Conservation (phyloP, 92 coral and sea anemone genomes). For the Bergia puertoricense region DNA sequence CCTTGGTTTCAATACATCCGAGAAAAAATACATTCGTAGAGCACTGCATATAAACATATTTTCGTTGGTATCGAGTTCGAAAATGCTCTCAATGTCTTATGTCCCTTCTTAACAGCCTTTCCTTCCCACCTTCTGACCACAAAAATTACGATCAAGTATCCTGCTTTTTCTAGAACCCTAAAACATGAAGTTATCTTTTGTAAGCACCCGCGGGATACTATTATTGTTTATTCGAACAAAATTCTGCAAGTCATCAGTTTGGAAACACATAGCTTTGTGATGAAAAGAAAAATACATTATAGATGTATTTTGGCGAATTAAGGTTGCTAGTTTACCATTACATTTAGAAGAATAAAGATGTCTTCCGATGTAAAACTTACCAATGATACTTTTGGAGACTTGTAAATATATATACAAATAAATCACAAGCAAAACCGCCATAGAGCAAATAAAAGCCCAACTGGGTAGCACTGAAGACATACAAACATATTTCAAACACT, state of each 20-base stretch:
- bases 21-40: not conserved
- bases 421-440: not conserved
- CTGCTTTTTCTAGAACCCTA: not conserved
- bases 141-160: not conserved
- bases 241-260: not conserved
- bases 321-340: not conserved
- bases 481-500: conserved; percentile 6
- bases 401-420: not conserved
- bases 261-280: not conserved
- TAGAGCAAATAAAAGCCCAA: conserved; percentile 4
- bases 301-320: not conserved
- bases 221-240: conserved; percentile 25
- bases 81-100: not conserved
- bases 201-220: conserved; percentile 12
- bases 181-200: conserved; percentile 6
- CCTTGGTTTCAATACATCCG: not conserved
- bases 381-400: not conserved
- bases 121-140: not conserved
- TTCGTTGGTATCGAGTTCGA: not conserved
- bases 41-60: not conserved
- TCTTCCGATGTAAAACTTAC: not conserved
- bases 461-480: conserved; percentile 7
- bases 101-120: not conserved
- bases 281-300: not conserved
- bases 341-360: not conserved